Conservation (phyloP, 2,888 invertebrate genomes). For the Onchidella celtica region DNA sequence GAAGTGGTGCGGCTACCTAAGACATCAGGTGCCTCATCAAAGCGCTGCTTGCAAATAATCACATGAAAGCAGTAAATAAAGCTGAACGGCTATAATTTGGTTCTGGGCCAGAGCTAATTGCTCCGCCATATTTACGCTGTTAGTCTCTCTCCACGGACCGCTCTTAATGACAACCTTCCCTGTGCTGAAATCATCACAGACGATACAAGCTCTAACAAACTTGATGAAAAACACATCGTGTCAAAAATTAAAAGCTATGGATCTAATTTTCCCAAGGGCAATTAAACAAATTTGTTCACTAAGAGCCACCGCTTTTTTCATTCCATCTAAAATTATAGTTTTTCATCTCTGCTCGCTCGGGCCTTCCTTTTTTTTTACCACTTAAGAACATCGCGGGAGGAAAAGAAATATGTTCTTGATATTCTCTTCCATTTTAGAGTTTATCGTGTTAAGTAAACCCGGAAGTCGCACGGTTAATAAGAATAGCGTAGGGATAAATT, state of each 20-base stretch:
- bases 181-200: not conserved
- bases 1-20: not conserved
- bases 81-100: slow-evolving; percentile 1
- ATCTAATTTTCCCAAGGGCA: not conserved
- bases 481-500: no score
- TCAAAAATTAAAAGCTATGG: slow-evolving; percentile 1
- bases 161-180: not conserved
- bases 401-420: no score
- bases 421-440: no score
- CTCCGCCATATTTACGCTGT: not conserved
- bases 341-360: not conserved
- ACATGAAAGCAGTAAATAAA: not conserved
- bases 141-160: not conserved
- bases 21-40: slow-evolving; percentile 7
- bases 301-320: not conserved
- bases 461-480: no score
- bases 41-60: not conserved
- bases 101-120: not conserved
- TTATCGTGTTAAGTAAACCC: no score
- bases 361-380: not conserved
- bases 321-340: not conserved
- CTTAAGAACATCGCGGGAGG: no score
- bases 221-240: not conserved
- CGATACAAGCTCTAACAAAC: not conserved
- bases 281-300: not conserved